phyloP scores from a whole-genome alignment of 2,113 vertebrate genomes.

The Orycteropus afer region DNA sequence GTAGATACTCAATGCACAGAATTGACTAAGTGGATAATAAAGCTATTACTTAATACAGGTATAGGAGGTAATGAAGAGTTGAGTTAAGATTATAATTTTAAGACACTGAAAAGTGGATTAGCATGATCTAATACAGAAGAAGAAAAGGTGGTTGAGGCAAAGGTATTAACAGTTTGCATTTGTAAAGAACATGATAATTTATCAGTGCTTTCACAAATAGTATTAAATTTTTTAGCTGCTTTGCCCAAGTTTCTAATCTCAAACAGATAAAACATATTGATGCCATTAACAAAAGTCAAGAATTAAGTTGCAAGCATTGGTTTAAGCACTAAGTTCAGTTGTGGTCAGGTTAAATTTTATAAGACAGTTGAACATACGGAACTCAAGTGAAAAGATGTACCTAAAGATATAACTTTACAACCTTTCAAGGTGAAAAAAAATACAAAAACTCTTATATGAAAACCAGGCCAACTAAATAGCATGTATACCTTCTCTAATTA shows the following conservation, averaged over 20 bases:
- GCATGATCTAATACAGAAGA: not conserved
- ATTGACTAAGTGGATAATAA: not conserved
- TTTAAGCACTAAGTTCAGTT: not conserved
- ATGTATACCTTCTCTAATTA: not conserved
- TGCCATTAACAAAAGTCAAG: not conserved
- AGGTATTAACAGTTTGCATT: not conserved
- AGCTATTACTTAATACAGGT: not conserved
- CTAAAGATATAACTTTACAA: not conserved
- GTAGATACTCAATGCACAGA: not conserved
- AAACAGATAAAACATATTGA: not conserved
- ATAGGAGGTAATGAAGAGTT: not conserved
- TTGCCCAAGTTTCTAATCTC: not conserved
- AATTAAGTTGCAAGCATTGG: not conserved
- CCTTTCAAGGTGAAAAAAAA: not conserved
- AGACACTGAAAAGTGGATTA: not conserved
- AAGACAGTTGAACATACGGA: conserved; percentile 3
- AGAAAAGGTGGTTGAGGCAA: not conserved
- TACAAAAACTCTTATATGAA: not conserved
- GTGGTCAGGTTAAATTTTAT: not conserved
- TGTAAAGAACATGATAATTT: not conserved
- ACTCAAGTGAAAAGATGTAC: not conserved
- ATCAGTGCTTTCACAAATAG: not conserved
- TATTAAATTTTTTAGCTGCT: not conserved
- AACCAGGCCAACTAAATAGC: not conserved
- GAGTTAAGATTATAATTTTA: not conserved